Conservation (phyloP, 2,113 vertebrate species). For the Leiothrix lutea region DNA sequence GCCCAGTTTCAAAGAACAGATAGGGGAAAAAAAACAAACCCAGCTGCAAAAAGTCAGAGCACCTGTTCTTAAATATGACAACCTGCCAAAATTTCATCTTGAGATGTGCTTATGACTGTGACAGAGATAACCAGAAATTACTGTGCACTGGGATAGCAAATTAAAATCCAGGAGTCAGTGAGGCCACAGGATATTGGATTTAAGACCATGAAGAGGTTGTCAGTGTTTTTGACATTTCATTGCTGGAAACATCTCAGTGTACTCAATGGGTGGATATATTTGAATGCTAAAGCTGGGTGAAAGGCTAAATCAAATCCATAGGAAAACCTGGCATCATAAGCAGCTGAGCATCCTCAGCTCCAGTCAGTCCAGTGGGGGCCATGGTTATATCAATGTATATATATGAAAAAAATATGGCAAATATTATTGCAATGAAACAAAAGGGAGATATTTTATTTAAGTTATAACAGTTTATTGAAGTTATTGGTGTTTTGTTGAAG, state of each 20-base stretch:
- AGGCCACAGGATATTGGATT: conserved; percentile 40
- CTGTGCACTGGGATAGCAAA: conserved; percentile 50
- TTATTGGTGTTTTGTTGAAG: neutral
- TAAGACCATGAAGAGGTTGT: conserved; percentile 34
- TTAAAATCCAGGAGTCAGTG: conserved; percentile 25
- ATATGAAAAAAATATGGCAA: neutral
- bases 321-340: neutral
- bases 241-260: neutral
- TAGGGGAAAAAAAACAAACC: no score
- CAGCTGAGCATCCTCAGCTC: neutral
- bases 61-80: conserved; percentile 15
- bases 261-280: neutral
- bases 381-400: neutral
- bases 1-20: neutral
- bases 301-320: neutral
- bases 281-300: neutral
- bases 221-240: conserved; percentile 1
- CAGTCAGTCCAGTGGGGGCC: neutral
- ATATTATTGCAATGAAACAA: neutral
- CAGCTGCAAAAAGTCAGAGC: neutral
- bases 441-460: neutral
- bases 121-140: conserved; percentile 41
- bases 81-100: conserved; percentile 31
- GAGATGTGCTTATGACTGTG: conserved; percentile 9
- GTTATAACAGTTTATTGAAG: no score